Evolutionary conservation across 2,113 vertebrate genomes (phyloP).

Genomic region (Pangasianodon hypophthalmus): DNA sequence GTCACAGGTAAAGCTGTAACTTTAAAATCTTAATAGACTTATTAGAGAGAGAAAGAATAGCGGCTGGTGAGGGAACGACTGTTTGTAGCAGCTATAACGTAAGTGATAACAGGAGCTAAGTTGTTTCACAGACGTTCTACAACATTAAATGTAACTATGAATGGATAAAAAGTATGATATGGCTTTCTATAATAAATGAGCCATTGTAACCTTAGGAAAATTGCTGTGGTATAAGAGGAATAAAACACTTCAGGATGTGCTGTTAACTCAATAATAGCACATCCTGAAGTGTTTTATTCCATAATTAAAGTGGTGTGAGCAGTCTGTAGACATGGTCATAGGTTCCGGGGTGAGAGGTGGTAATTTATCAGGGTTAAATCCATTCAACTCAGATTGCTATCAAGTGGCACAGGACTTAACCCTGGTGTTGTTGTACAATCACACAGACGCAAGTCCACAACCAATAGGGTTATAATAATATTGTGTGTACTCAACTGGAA

Average conservation of each 20-base stretch:
- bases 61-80: neutral
- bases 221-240: neutral
- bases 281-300: neutral
- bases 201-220: neutral
- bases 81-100: neutral
- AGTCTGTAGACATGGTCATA: neutral
- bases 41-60: neutral
- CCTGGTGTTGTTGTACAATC: slow-evolving; percentile 4
- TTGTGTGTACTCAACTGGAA: neutral
- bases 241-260: neutral
- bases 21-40: too few relatives aligned
- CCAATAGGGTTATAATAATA: neutral
- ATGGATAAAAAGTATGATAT: neutral
- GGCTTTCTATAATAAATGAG: neutral
- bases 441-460: neutral
- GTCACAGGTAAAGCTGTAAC: too few relatives aligned
- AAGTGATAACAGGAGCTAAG: neutral
- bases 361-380: neutral
- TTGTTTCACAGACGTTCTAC: neutral
- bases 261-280: neutral
- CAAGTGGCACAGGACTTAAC: neutral
- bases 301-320: neutral
- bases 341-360: neutral
- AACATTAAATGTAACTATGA: neutral
- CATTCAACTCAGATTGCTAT: neutral